These are phyloP conservation scores for Enteromius mattozi DNA, from an alignment of 2,797 vertebrate genomes.

Conservation along the genomic window DNA sequence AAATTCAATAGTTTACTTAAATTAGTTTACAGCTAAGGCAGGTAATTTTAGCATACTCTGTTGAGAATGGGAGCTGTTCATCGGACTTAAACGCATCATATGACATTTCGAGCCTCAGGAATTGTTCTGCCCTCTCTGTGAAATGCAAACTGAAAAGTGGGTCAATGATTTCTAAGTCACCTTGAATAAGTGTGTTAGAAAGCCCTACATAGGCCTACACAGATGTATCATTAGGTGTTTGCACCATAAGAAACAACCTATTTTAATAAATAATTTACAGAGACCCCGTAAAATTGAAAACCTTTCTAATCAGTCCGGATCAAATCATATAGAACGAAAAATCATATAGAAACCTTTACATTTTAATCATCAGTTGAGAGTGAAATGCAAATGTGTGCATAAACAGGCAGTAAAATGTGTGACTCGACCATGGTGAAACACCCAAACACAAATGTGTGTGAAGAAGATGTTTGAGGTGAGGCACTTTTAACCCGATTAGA, in stretches of 20 bases:
- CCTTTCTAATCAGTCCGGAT: neutral
- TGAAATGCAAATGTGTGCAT: neutral
- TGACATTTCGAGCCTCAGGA: slow-evolving; percentile 11
- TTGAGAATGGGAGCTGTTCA: neutral
- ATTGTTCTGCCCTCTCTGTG: neutral
- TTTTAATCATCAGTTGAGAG: neutral
- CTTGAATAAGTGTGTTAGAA: slow-evolving; percentile 35
- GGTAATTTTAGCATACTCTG: neutral
- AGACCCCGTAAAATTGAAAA: neutral
- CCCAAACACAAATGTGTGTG: neutral
- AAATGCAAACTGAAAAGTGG: slow-evolving; percentile 47
- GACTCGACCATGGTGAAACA: neutral
- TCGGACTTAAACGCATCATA: neutral
- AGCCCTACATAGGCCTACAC: neutral
- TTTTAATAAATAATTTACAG: neutral
- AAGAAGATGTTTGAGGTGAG: neutral
- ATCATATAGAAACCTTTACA: neutral
- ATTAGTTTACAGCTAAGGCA: neutral
- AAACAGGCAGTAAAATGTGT: neutral
- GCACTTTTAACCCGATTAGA: neutral
- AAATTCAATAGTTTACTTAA: neutral
- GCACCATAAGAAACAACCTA: neutral
- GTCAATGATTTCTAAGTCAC: slow-evolving; percentile 70
- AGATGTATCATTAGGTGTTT: neutral
- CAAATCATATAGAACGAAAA: neutral